Evolutionary conservation across 2,797 vertebrate species (phyloP).

Genomic region (Taeniopygia guttata): DNA sequence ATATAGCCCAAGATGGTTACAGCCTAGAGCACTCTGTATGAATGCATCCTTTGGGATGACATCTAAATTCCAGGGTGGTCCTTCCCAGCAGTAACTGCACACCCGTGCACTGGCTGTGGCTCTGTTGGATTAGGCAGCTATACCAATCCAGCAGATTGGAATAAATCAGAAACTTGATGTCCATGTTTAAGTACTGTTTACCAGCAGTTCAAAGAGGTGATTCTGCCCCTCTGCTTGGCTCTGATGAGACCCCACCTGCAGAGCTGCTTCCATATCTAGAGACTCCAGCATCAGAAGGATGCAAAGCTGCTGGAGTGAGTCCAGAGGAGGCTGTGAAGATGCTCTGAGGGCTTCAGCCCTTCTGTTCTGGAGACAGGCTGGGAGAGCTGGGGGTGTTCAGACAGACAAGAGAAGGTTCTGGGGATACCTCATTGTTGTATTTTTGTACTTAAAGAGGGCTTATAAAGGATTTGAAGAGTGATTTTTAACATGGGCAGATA

Average conservation of each 20-base stretch:
- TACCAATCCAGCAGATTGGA: rapidly evolving
- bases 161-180: background rate
- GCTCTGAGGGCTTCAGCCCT: background rate
- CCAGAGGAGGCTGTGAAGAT: background rate
- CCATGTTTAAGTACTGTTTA: background rate
- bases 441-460: background rate
- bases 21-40: background rate
- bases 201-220: background rate
- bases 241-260: background rate
- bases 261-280: background rate
- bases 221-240: background rate
- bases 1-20: background rate
- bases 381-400: background rate
- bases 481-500: background rate
- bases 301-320: background rate
- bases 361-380: background rate
- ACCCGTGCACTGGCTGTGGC: rapidly evolving
- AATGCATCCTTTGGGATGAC: background rate
- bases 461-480: background rate
- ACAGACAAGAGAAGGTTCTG: background rate
- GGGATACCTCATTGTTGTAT: background rate
- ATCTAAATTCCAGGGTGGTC: background rate
- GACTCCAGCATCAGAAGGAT: background rate
- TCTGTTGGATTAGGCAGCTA: background rate
- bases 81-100: background rate